phyloP scores from a whole-genome alignment of 2,888 invertebrate genomes.

The Hymenopus coronatus region DNA sequence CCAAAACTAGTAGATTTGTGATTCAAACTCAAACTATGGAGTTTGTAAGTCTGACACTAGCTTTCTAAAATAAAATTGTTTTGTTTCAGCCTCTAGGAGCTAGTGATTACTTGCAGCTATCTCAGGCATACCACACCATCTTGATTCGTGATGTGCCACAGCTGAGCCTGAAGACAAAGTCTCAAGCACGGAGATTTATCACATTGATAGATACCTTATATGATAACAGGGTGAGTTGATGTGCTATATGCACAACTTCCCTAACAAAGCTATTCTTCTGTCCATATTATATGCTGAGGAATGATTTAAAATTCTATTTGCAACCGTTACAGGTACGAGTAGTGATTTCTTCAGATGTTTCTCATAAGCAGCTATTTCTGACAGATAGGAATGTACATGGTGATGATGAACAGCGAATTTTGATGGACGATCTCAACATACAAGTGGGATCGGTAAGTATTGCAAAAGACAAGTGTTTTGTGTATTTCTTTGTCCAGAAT shows the following conservation, averaged over 20 bases:
- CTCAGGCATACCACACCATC: slow-evolving; percentile 93
- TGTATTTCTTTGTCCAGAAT: too few relatives aligned
- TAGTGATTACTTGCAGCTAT: slow-evolving; percentile 89
- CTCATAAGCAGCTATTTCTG: slow-evolving; percentile 72
- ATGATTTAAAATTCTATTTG: background rate
- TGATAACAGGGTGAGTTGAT: slow-evolving; percentile 79
- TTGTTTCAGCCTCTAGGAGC: slow-evolving; percentile 80
- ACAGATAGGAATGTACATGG: slow-evolving; percentile 53
- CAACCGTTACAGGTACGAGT: slow-evolving; percentile 59
- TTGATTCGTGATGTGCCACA: slow-evolving; percentile 87
- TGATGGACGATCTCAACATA: slow-evolving; percentile 96
- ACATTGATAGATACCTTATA: slow-evolving; percentile 96
- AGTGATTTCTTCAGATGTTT: slow-evolving; percentile 78
- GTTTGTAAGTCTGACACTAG: too few relatives aligned
- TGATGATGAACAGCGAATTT: slow-evolving; percentile 74
- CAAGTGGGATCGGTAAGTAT: slow-evolving; percentile 65
- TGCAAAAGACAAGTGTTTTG: too few relatives aligned
- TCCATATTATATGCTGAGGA: too few relatives aligned
- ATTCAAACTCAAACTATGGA: too few relatives aligned
- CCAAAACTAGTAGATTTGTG: too few relatives aligned
- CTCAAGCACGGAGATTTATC: slow-evolving; percentile 92
- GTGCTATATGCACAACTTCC: too few relatives aligned
- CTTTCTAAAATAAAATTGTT: background rate
- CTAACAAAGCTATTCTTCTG: too few relatives aligned
- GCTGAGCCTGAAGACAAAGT: slow-evolving; percentile 72